These are phyloP conservation scores for Romanogobio albipinnatus DNA, from an alignment of 2,113 vertebrate species.

Conservation along the genomic window DNA sequence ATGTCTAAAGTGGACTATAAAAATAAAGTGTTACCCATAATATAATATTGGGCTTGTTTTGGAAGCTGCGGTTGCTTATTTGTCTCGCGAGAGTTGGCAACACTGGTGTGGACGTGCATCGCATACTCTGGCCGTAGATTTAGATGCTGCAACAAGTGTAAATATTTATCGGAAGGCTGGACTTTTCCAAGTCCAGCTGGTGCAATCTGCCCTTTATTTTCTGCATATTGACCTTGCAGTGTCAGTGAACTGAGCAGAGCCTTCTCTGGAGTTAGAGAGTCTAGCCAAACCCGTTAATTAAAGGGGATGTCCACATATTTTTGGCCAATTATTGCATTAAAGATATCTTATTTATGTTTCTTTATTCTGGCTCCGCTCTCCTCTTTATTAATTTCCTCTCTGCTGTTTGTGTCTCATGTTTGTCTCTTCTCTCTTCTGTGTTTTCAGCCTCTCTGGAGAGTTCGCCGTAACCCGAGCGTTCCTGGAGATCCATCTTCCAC, in stretches of 20 bases:
- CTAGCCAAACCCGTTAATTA: neutral
- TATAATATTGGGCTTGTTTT: too few relatives aligned
- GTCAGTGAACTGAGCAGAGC: neutral
- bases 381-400: slow-evolving; percentile 7
- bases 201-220: too few relatives aligned
- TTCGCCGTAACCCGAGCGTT: slow-evolving; percentile 69
- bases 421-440: neutral
- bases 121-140: too few relatives aligned
- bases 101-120: too few relatives aligned
- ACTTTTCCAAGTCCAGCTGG: too few relatives aligned
- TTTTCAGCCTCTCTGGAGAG: slow-evolving; percentile 79
- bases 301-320: neutral
- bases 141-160: too few relatives aligned
- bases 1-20: too few relatives aligned
- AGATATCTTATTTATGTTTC: neutral
- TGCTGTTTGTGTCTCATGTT: neutral
- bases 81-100: too few relatives aligned
- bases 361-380: neutral
- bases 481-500: slow-evolving; percentile 37
- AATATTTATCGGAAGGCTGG: too few relatives aligned
- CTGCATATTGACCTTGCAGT: neutral
- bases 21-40: too few relatives aligned
- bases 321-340: slow-evolving; percentile 2
- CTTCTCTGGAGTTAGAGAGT: neutral
- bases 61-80: too few relatives aligned